Conservation (phyloP, 2,888 invertebrate genomes). For the Melikaiella ostensackeni region DNA sequence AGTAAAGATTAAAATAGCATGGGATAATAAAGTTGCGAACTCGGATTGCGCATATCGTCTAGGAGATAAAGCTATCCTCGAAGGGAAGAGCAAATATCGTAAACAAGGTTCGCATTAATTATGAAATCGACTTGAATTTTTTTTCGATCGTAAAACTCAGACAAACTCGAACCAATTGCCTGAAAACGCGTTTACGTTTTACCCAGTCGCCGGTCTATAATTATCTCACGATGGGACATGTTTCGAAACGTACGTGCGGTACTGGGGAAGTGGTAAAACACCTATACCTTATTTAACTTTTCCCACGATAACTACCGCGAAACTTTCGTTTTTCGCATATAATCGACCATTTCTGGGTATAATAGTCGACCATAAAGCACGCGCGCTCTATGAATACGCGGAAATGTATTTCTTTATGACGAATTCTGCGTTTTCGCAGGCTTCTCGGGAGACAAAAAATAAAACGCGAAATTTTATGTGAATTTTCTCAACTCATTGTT, state of each 20-base stretch:
- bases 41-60: slow-evolving; percentile 29
- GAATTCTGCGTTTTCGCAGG: slow-evolving; percentile 3
- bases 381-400: slow-evolving; percentile 38
- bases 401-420: slow-evolving; percentile 29
- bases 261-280: slow-evolving; percentile 32
- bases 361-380: slow-evolving; percentile 46
- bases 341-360: slow-evolving; percentile 39
- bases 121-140: slow-evolving; percentile 2
- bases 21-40: slow-evolving; percentile 20
- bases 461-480: neutral
- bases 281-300: slow-evolving; percentile 39
- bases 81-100: slow-evolving; percentile 14
- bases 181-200: slow-evolving; percentile 24
- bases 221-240: slow-evolving; percentile 36
- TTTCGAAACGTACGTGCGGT: slow-evolving; percentile 29
- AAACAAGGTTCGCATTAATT: slow-evolving; percentile 29
- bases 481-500: neutral
- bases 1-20: slow-evolving; percentile 25
- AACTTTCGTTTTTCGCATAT: slow-evolving; percentile 39
- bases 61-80: slow-evolving; percentile 11
- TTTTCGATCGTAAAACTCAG: neutral
- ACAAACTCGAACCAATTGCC: slow-evolving; percentile 18
- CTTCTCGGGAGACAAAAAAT: neutral
- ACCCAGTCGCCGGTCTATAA: slow-evolving; percentile 10
- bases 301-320: slow-evolving; percentile 40